phyloP scores from a whole-genome alignment of 2,888 invertebrate genomes.

The Tetranychus truncatus region DNA sequence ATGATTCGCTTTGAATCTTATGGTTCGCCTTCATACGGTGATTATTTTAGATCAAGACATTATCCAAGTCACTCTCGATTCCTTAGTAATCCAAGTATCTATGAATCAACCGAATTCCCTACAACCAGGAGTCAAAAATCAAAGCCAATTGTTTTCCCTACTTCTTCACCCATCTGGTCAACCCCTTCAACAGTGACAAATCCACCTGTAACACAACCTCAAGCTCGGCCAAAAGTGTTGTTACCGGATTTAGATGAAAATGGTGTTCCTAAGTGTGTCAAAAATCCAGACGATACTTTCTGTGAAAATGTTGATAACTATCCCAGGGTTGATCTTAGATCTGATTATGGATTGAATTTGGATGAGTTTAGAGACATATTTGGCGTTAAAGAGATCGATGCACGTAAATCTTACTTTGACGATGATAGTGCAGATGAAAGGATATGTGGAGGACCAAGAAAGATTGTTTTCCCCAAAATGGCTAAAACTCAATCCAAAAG shows the following conservation, averaged over 20 bases:
- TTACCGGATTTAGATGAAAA: conserved; percentile 14
- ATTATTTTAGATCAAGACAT: too few relatives aligned
- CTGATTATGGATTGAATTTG: conserved; percentile 14
- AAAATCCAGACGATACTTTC: conserved; percentile 22
- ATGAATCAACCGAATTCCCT: too few relatives aligned
- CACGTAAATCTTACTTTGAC: conserved; percentile 22
- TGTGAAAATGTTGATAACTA: conserved; percentile 24
- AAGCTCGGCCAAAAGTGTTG: neutral
- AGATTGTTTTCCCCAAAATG: conserved; percentile 25
- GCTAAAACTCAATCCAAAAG: conserved; percentile 26
- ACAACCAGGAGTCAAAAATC: neutral
- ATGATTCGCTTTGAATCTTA: too few relatives aligned
- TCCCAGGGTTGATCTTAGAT: conserved; percentile 20
- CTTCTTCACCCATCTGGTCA: neutral
- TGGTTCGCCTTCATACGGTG: too few relatives aligned
- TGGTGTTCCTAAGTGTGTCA: conserved; percentile 18
- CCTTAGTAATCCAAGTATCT: too few relatives aligned
- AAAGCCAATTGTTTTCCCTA: neutral
- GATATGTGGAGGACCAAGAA: conserved; percentile 22
- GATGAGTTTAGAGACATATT: conserved; percentile 26
- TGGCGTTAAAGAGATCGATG: conserved; percentile 23
- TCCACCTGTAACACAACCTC: neutral
- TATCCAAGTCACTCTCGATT: too few relatives aligned
- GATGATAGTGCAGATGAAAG: conserved; percentile 24
- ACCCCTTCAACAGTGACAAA: too few relatives aligned